Conservation (phyloP, 2,797 vertebrate genomes). For the Semaprochilodus insignis region DNA sequence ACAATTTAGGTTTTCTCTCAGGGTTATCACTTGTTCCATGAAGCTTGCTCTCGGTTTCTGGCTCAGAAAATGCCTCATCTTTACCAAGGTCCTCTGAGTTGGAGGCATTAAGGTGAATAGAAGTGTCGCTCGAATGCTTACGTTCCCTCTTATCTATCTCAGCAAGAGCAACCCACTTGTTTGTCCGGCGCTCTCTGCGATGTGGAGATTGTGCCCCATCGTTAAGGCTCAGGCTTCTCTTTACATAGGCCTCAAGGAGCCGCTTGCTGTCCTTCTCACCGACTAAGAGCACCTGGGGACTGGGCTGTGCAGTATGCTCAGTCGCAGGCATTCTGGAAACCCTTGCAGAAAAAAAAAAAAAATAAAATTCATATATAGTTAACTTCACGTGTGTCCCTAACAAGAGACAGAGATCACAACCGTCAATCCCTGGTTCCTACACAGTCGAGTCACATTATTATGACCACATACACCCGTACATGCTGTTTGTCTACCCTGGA, state of each 20-base stretch:
- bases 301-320: conserved; percentile 32
- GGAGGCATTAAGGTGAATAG: conserved; percentile 30
- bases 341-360: conserved; percentile 37
- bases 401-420: too few species aligned
- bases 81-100: not conserved
- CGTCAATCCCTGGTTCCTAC: too few species aligned
- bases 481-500: too few species aligned
- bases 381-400: not conserved
- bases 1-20: conserved; percentile 55
- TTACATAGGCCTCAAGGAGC: conserved; percentile 81
- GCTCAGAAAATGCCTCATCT: not conserved
- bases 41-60: not conserved
- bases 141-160: conserved; percentile 45
- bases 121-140: conserved; percentile 77
- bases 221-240: conserved; percentile 79
- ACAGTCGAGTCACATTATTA: too few species aligned
- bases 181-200: conserved; percentile 34
- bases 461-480: too few species aligned
- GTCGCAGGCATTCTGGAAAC: conserved; percentile 61
- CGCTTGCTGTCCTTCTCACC: conserved; percentile 79
- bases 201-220: conserved; percentile 55
- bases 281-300: conserved; percentile 76
- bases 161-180: conserved; percentile 68
- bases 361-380: conserved; percentile 15
- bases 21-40: not conserved